Evolutionary conservation across 1,140 invertebrate genomes (phyloP).

Genomic region (Telenomus remus): DNA sequence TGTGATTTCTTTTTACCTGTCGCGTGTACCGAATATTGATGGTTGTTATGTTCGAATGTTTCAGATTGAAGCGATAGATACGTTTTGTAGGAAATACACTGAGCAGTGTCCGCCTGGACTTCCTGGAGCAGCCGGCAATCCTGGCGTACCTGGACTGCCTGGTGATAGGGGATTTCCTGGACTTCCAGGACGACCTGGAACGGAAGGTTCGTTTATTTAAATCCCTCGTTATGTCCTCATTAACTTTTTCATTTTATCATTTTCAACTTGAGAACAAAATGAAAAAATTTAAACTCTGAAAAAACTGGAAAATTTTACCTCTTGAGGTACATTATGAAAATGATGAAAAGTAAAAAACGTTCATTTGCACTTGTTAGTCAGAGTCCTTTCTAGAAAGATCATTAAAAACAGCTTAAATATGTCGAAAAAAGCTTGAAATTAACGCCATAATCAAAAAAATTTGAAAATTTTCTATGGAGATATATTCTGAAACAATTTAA

Average conservation of each 20-base stretch:
- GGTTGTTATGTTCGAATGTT: constrained; percentile 48
- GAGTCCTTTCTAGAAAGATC: too few relatives aligned
- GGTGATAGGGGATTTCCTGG: constrained; percentile 80
- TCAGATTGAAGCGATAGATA: constrained; percentile 83
- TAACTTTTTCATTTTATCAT: neutral
- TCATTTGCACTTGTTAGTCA: too few relatives aligned
- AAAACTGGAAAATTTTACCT: too few relatives aligned
- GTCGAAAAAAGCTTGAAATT: too few relatives aligned
- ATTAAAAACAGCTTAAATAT: too few relatives aligned
- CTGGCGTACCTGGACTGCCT: constrained; percentile 78
- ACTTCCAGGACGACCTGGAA: constrained; percentile 67
- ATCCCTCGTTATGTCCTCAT: neutral
- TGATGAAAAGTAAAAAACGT: too few relatives aligned
- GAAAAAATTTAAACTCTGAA: too few relatives aligned
- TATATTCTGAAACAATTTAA: too few relatives aligned
- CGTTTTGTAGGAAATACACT: constrained; percentile 84
- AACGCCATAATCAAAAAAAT: too few relatives aligned
- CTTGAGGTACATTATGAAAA: too few relatives aligned
- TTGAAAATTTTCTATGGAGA: too few relatives aligned
- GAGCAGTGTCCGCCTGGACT: constrained; percentile 88
- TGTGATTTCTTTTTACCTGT: neutral
- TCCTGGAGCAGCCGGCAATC: constrained; percentile 79
- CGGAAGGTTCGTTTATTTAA: constrained; percentile 17
- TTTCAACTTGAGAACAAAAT: too few relatives aligned
- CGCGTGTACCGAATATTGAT: constrained; percentile 11